These are phyloP conservation scores for Capromys pilorides DNA, from an alignment of 2,797 vertebrate genomes.

Conservation along the genomic window DNA sequence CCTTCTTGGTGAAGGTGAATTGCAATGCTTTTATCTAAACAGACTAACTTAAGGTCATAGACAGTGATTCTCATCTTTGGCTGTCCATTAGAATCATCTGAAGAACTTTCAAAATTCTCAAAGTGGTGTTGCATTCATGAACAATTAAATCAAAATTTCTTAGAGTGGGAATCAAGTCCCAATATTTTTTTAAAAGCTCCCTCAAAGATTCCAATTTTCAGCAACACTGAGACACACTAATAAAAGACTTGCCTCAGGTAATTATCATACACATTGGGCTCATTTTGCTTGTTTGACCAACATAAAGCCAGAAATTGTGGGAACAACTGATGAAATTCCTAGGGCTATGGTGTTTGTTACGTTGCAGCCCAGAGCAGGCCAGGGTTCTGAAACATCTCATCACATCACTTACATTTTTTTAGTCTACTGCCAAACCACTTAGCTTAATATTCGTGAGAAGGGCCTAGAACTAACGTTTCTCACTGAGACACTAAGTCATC, in stretches of 20 bases:
- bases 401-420: neutral
- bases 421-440: constrained; percentile 18
- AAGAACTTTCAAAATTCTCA: neutral
- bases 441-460: constrained; percentile 17
- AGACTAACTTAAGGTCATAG: neutral
- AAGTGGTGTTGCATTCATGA: neutral
- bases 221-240: neutral
- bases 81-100: constrained; percentile 4
- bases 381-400: neutral
- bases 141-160: constrained; percentile 43
- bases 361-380: neutral
- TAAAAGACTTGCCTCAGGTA: neutral
- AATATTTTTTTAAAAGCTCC: neutral
- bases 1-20: neutral
- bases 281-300: constrained; percentile 39
- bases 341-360: neutral
- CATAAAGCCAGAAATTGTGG: neutral
- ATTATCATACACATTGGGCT: neutral
- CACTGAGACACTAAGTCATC: neutral
- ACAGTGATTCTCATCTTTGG: neutral
- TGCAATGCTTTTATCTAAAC: constrained; percentile 29
- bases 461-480: neutral
- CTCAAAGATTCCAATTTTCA: neutral
- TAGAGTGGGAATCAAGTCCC: neutral
- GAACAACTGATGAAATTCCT: neutral